Base-by-base conservation (phyloP, 2,113 vertebrate species). In the Lethenteron reissneri region DNA sequence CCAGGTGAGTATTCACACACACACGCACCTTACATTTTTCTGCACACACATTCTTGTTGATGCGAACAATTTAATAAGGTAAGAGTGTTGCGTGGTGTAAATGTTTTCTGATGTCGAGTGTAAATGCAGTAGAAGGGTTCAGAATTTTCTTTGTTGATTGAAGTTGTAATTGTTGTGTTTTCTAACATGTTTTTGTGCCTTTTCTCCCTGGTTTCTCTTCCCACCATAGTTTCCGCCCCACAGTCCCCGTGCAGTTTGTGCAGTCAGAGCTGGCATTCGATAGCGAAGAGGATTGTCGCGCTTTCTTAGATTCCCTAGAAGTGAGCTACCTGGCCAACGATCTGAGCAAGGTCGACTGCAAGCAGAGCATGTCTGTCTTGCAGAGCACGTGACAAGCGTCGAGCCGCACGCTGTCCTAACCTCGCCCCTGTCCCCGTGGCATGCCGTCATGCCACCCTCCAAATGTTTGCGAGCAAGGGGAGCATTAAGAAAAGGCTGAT, bases 301-400 rank as follows among this genome's bases (percentile, higher is more conserved):
- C 82, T 76, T 91, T 88, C 81, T 83, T 92, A 78, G 82, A 81
- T 72, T 80, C 84, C 78, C 81, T 90, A 59, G 85, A 85, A 77
- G 83, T 90, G 77, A 79, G 83, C 71, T 87, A 85, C 76, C 74
- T 73, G 62, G 80, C 80, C 71, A 83, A 78, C 74, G 88, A 92
- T 82, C 81, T 82, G 77, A 70, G 77, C 82, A 88, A 84, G 79
- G 85, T 92, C 83, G 88, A 92, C 81, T 90, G 88, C 82, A 90
- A 88, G 84, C 79, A 82, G 80, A 91, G 88, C 81, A 78, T 87
- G 80, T 79, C 82, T 71, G 77, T 79, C 79, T 78, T 91, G 76
- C 79, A 68, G 64, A 68, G n/a, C 64, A 68, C 64, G 25, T 68
- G 64, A 25, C 64, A 68, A 41, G 41, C 41, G 41, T 41, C 41